Conservation (phyloP, 2,888 invertebrate species). For the Drosophila formosana region DNA sequence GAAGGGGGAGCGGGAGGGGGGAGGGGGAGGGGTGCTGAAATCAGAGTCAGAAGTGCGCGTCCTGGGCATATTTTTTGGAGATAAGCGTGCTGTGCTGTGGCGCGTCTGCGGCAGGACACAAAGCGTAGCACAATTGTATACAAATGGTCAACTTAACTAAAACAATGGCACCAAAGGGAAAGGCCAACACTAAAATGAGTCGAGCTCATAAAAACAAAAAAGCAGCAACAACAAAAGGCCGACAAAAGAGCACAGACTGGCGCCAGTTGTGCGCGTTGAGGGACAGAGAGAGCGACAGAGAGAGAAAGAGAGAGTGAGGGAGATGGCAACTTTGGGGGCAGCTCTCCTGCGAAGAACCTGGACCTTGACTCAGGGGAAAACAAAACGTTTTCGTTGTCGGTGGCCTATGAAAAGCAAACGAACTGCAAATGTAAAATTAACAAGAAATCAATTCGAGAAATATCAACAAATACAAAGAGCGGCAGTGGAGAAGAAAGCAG, state of each 20-base stretch:
- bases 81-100: slow-evolving; percentile 63
- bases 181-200: slow-evolving; percentile 60
- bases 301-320: not conserved
- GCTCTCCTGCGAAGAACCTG: slow-evolving; percentile 6
- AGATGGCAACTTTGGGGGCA: not conserved
- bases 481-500: not conserved
- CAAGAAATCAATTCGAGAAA: slow-evolving; percentile 76
- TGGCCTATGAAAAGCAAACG: slow-evolving; percentile 65
- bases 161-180: slow-evolving; percentile 64
- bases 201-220: slow-evolving; percentile 62
- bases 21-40: slow-evolving; percentile 15
- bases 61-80: slow-evolving; percentile 55
- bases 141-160: slow-evolving; percentile 81
- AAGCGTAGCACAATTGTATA: slow-evolving; percentile 72
- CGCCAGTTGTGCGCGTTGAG: slow-evolving; percentile 36
- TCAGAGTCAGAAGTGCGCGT: slow-evolving; percentile 41
- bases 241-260: slow-evolving; percentile 44
- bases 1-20: not conserved
- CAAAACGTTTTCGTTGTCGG: slow-evolving; percentile 35
- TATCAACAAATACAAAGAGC: slow-evolving; percentile 25
- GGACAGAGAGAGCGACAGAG: not conserved
- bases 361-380: slow-evolving; percentile 33
- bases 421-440: slow-evolving; percentile 80
- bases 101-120: slow-evolving; percentile 46
- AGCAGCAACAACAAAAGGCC: slow-evolving; percentile 24